Evolutionary conservation across 2,888 invertebrate genomes (phyloP).

Genomic region (Neoascia interrupta): DNA sequence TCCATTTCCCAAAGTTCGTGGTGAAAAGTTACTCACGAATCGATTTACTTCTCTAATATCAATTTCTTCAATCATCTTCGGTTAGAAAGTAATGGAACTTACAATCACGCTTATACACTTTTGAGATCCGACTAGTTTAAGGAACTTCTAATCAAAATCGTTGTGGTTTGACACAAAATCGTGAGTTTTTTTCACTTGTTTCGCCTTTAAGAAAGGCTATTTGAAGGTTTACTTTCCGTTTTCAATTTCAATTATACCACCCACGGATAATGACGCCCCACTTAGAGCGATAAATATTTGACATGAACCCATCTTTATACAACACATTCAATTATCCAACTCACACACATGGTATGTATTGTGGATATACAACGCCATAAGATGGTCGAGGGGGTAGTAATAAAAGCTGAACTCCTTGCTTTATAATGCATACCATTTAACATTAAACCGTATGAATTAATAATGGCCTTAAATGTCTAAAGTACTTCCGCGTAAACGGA

Average conservation of each 20-base stretch:
- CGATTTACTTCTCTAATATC: slow-evolving; percentile 50
- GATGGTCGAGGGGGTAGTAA: slow-evolving; percentile 3
- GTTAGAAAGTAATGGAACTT: slow-evolving; percentile 59
- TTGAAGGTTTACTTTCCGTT: neutral
- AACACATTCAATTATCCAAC: slow-evolving; percentile 57
- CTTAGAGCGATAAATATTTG: too few relatives aligned
- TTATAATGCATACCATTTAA: slow-evolving; percentile 57
- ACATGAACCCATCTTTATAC: too few relatives aligned
- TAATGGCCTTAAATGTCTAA: slow-evolving; percentile 65
- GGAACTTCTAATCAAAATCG: slow-evolving; percentile 48
- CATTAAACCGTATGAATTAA: slow-evolving; percentile 69
- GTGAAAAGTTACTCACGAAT: slow-evolving; percentile 51
- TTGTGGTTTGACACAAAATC: slow-evolving; percentile 46
- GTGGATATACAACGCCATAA: slow-evolving; percentile 59
- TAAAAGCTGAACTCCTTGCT: slow-evolving; percentile 14
- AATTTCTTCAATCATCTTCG: slow-evolving; percentile 47
- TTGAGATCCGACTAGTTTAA: slow-evolving; percentile 4
- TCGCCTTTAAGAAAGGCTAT: slow-evolving; percentile 38
- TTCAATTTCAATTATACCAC: too few relatives aligned
- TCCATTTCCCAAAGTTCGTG: slow-evolving; percentile 7
- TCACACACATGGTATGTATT: slow-evolving; percentile 36
- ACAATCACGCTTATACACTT: too few relatives aligned
- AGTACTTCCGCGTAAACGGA: slow-evolving; percentile 69
- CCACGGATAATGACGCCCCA: slow-evolving; percentile 37
- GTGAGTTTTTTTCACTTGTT: slow-evolving; percentile 18